Evolutionary conservation across 2,113 vertebrate genomes (phyloP), one percentile per base, ranked within the genome.

Genomic region (Verasper variegatus): DNA sequence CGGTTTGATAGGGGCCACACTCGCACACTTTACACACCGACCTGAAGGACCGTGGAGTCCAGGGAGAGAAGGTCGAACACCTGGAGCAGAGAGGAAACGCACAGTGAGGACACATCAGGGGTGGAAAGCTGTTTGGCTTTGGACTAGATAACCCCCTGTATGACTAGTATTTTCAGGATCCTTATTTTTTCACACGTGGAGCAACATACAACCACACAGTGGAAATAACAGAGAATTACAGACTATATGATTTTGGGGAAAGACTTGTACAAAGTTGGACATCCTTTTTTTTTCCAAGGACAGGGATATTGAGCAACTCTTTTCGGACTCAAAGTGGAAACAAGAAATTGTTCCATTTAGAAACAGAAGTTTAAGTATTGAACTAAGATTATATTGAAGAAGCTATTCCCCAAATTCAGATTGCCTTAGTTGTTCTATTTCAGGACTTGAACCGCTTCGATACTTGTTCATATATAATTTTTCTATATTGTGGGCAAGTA

Each of bases 381-480:
- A 88, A 84, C 70, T 71, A 81, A 86, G 84, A 91, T 83, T 82
- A 83, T 87, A 81, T 88, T 88, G 80, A 89, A 78, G 78, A 84
- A 89, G 57, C 66, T 86, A 68, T 86, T 86, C 83, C 83, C 82
- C 84, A 82, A 76, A 72, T 92, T 91, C 84, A 88, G 87, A 89
- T 92, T 92, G 93, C 91, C 92, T 94, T 93, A 93, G 93, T 90
- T 89, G 88, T 92, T 93, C 91, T 92, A 80, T 91, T 92, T 89
- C 91, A 93, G 92, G 93, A 95, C 90, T 92, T 83, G 74, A 89
- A 85, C 80, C 63, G 75, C 89, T 91, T 91, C 85, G 65, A 86
- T 89, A 90, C 92, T 92, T 89, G 93, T 90, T 89, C 89, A 89
- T 88, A 71, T 94, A 94, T 94, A 93, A 94, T 94, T 94, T 88